Evolutionary conservation across 35 echinoderm and acorn worm genomes (phyloP).

Genomic region (Patiria miniata): DNA sequence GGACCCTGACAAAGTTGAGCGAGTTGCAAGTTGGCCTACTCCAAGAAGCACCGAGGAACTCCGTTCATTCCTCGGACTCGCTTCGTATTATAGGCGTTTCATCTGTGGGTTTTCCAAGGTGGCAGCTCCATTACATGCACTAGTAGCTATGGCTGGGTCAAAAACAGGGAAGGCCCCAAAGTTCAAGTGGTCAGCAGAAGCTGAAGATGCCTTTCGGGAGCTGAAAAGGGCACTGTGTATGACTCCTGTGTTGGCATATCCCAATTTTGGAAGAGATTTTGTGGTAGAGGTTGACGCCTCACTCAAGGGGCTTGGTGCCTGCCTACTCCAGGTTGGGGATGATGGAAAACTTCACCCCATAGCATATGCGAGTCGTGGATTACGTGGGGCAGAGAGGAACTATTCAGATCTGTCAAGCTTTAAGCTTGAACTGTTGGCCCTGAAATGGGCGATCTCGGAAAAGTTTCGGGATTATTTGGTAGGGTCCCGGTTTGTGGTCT

Average conservation of each 20-base stretch:
- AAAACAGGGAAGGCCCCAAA: constrained; percentile 29
- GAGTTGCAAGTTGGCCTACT: constrained; percentile 37
- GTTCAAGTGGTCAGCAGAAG: constrained; percentile 45
- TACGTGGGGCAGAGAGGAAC: too few relatives aligned
- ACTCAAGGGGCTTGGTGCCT: constrained; percentile 43
- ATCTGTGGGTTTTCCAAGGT: constrained; percentile 53
- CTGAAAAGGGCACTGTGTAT: constrained; percentile 36
- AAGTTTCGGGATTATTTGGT: too few relatives aligned
- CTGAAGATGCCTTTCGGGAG: constrained; percentile 39
- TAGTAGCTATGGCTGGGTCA: too few relatives aligned
- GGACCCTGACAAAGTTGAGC: constrained; percentile 56
- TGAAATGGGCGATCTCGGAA: too few relatives aligned
- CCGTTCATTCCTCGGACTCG: constrained; percentile 53
- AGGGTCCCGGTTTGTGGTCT: too few relatives aligned
- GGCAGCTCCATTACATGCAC: constrained; percentile 27
- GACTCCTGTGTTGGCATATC: constrained; percentile 59
- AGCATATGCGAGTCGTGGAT: too few relatives aligned
- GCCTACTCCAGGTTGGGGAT: constrained; percentile 53
- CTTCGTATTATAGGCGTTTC: constrained; percentile 64
- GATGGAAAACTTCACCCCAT: too few relatives aligned
- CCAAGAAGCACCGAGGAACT: constrained; percentile 35
- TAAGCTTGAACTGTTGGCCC: too few relatives aligned
- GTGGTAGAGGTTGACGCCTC: constrained; percentile 73
- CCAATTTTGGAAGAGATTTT: constrained; percentile 26
- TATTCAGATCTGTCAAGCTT: too few relatives aligned